Percentiles rank a stretch among this genome's conserved stretches.
Evolutionary conservation across 2,113 vertebrate species (phyloP).

Genomic region (Macheiramphus alcinus): DNA sequence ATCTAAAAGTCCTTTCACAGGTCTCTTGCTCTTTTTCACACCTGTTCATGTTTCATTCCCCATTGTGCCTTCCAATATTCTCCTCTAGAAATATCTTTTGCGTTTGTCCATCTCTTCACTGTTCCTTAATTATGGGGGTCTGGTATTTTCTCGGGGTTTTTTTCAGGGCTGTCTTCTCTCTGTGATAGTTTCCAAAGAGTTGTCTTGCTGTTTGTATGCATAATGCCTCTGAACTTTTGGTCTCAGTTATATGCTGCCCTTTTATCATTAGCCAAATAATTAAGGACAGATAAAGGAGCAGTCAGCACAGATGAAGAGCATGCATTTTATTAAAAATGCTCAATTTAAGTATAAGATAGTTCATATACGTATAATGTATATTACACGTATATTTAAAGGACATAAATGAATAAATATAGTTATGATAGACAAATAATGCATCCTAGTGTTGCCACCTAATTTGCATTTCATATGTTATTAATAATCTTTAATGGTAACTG

Average conservation of each 20-base stretch:
- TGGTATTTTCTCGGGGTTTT: background rate
- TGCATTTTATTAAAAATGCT: background rate
- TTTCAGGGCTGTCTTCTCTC: background rate
- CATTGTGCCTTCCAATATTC: background rate
- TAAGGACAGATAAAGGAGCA: background rate
- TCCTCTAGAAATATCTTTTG: background rate
- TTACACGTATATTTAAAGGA: background rate
- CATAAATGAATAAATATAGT: background rate
- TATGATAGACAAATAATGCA: background rate
- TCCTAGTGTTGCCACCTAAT: background rate
- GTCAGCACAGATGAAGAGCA: background rate
- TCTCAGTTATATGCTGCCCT: background rate
- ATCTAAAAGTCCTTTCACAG: background rate
- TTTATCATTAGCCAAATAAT: background rate
- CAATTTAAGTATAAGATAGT: background rate
- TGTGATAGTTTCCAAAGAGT: background rate
- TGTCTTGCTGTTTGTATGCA: background rate
- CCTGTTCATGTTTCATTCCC: background rate
- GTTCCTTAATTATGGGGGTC: background rate
- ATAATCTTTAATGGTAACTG: background rate
- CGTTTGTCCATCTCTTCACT: background rate
- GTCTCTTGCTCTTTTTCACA: background rate
- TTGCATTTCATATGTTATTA: background rate
- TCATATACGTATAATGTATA: background rate
- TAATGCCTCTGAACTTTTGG: background rate